A percentile compares a stretch with the other conserved stretches of the same genome.
Conservation (phyloP, 2,113 vertebrate species). For the Leptobrachium leishanense region DNA sequence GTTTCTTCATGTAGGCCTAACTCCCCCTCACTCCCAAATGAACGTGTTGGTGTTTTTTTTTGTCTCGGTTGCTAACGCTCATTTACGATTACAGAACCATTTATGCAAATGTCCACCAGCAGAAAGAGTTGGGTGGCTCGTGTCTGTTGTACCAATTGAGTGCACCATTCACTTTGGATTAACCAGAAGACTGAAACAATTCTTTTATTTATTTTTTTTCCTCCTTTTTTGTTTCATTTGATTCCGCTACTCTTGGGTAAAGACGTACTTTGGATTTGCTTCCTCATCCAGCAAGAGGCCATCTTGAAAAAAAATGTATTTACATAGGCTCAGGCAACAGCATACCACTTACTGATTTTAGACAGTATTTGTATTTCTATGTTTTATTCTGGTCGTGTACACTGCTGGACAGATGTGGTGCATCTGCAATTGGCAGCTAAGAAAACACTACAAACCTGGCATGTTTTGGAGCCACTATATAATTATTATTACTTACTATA, state of each 20-base stretch:
- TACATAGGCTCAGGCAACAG: background rate
- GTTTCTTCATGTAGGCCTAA: background rate
- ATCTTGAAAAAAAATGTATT: background rate
- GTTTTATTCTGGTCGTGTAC: background rate
- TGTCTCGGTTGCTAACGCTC: background rate
- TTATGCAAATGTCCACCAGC: slow-evolving; percentile 15
- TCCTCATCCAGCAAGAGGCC: background rate
- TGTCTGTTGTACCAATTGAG: background rate
- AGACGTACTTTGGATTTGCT: background rate
- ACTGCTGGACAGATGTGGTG: background rate
- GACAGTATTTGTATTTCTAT: slow-evolving; percentile 26
- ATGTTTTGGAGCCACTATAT: slow-evolving; percentile 8
- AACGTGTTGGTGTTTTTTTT: background rate
- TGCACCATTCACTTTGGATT: slow-evolving; percentile 5
- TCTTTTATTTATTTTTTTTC: too few relatives aligned
- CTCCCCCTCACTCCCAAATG: background rate
- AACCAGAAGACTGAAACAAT: slow-evolving; percentile 4
- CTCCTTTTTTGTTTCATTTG: too few relatives aligned
- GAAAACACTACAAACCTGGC: slow-evolving; percentile 1
- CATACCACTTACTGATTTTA: slow-evolving; percentile 3
- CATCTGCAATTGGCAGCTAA: slow-evolving; percentile 1
- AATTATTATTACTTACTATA: background rate
- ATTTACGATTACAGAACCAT: background rate
- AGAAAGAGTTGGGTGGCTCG: background rate
- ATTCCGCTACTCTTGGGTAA: too few relatives aligned